Evolutionary conservation across 2,888 invertebrate genomes (phyloP).

Genomic region (Polymixis lichenea): DNA sequence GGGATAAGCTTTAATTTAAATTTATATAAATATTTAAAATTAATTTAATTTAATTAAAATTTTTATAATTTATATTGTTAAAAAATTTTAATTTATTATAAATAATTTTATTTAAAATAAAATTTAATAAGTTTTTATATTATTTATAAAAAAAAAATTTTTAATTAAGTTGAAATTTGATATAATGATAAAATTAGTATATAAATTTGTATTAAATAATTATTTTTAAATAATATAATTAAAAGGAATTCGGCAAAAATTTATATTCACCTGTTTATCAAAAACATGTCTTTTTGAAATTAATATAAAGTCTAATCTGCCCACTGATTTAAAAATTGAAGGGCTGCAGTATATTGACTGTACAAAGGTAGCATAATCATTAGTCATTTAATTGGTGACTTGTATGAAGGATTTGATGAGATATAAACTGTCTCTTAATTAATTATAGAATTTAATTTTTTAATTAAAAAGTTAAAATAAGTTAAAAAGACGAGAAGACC

Average conservation of each 20-base stretch:
- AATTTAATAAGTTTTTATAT: conserved; percentile 84
- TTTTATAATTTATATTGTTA: conserved; percentile 91
- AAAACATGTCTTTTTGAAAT: conserved; percentile 93
- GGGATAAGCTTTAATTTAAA: conserved; percentile 92
- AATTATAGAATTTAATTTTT: conserved; percentile 86
- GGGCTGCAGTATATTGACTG: conserved; percentile 95
- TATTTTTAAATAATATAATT: conserved; percentile 80
- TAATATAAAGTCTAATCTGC: conserved; percentile 93
- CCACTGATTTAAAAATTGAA: conserved; percentile 92
- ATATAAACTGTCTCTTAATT: conserved; percentile 90
- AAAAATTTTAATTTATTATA: conserved; percentile 88
- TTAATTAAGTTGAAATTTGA: conserved; percentile 80
- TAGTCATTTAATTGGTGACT: conserved; percentile 95
- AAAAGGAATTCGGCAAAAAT: conserved; percentile 92
- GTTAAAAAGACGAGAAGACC: conserved; percentile 94
- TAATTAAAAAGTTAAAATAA: conserved; percentile 92
- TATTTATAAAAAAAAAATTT: conserved; percentile 84
- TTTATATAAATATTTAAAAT: conserved; percentile 84
- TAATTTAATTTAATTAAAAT: conserved; percentile 78
- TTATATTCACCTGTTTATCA: conserved; percentile 93
- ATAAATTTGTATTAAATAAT: conserved; percentile 66
- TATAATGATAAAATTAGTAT: conserved; percentile 92
- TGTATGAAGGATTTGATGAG: conserved; percentile 94
- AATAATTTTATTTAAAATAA: conserved; percentile 81
- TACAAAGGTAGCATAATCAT: conserved; percentile 95